phyloP scores from a whole-genome alignment of 2,113 vertebrate genomes.

The Laticauda laticaudata region DNA sequence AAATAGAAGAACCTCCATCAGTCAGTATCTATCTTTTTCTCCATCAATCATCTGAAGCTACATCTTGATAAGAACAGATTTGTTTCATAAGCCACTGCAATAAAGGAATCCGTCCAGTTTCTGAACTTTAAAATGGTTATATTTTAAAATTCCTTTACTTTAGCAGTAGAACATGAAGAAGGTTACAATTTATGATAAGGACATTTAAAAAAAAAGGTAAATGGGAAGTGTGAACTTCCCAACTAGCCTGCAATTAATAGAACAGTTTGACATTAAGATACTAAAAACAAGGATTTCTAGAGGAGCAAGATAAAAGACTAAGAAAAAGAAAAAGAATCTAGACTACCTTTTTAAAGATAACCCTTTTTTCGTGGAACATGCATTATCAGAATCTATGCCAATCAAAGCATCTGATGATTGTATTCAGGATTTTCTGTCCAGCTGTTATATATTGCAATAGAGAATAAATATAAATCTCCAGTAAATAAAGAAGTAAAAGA shows the following conservation, averaged over 20 bases:
- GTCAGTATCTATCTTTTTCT: neutral
- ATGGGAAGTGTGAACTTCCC: neutral
- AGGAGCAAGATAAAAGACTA: neutral
- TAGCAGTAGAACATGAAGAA: rapidly evolving
- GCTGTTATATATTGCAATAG: neutral
- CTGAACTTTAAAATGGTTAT: neutral
- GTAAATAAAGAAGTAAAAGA: neutral
- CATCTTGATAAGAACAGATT: neutral
- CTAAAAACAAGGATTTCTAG: neutral
- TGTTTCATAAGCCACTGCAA: neutral
- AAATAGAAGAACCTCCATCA: neutral
- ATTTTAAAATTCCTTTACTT: neutral
- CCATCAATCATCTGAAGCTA: neutral
- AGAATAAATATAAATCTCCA: neutral
- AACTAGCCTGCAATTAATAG: constrained; percentile 12
- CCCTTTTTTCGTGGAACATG: neutral
- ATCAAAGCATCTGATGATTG: neutral
- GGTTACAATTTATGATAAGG: neutral
- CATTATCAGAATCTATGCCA: constrained; percentile 2
- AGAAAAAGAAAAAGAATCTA: neutral
- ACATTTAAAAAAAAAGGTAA: neutral
- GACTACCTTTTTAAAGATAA: neutral
- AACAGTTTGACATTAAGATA: neutral
- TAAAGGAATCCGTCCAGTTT: neutral
- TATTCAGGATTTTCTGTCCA: neutral